Evolutionary conservation across 2,113 vertebrate species (phyloP), one percentile per base, ranked within the genome.

Genomic region (Osmerus mordax): DNA sequence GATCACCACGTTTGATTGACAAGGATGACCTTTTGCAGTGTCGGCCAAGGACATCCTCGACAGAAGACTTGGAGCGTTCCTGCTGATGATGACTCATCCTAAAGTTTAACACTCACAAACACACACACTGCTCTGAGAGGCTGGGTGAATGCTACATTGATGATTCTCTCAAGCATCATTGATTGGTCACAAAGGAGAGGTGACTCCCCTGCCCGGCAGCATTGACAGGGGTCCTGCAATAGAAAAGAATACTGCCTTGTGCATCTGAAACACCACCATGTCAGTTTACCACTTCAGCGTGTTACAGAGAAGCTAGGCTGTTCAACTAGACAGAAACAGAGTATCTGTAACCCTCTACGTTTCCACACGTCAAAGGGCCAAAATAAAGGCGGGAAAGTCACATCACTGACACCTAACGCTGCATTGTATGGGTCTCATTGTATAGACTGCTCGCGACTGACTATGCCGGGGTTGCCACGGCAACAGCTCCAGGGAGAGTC

Each of bases 391-490:
- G 23, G n/a, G n/a, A 25, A 54, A 62, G 47, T 14, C 21, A 28
- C n/a, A 32, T 23, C 25, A 18, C 62, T 25, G 15, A 64, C 7
- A 18, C 41, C 11, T 12, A n/a, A 13, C 21, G 7, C 9, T 11
- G 29, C 56, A 52, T 14, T 7, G 8, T 15, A 23, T 64, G 28
- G 15, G 12, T 78, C 58, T 78, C 68, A 16, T 67, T 75, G 78
- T 85, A 79, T 82, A 76, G 52, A 72, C 79, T 77, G 36, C 67
- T 80, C 74, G 36, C 66, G 68, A 23, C 76, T 81, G 75, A 8
- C 59, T 62, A 60, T 62, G 32, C 16, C 0, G 73, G 60, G 78
- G 87, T 91, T 90, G 82, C 86, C 77, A 90, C 86, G 81, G 86
- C 0, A 36, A 84, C 83, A 52, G 47, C 69, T 87, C 79, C 76